A percentile compares a stretch with the other conserved stretches of the same genome.
Conservation (phyloP, 1,140 invertebrate genomes). For the Phymastichus coffea region DNA sequence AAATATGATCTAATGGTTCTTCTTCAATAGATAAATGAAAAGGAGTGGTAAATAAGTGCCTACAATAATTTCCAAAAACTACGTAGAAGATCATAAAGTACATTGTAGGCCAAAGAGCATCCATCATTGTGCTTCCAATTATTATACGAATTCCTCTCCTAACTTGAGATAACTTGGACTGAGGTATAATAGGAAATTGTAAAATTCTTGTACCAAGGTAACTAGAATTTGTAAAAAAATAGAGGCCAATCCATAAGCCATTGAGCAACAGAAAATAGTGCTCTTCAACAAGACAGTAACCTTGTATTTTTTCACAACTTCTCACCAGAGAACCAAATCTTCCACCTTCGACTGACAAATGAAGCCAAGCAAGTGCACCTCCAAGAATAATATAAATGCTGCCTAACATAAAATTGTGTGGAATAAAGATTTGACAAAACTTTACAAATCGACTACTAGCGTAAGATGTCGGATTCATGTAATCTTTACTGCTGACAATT, state of each 20-base stretch:
- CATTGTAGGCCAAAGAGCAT: constrained; percentile 62
- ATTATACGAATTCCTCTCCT: constrained; percentile 59
- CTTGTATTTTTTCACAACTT: constrained; percentile 34
- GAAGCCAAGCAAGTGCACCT: constrained; percentile 62
- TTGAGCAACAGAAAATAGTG: constrained; percentile 64
- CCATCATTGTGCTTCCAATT: constrained; percentile 59
- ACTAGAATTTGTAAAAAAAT: constrained; percentile 64
- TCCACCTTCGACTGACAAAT: constrained; percentile 61
- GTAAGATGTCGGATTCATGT: constrained; percentile 56
- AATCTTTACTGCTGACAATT: constrained; percentile 62
- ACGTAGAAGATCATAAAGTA: constrained; percentile 65
- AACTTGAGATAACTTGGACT: constrained; percentile 65
- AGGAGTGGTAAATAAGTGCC: constrained; percentile 29
- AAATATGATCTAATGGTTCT: constrained; percentile 56
- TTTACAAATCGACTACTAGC: constrained; percentile 64
- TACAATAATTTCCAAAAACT: constrained; percentile 55
- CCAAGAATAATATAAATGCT: constrained; percentile 62
- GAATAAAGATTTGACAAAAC: constrained; percentile 61
- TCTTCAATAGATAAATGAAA: constrained; percentile 47
- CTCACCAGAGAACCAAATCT: constrained; percentile 54
- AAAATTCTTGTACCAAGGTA: constrained; percentile 49
- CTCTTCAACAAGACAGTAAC: constrained; percentile 56
- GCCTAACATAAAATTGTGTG: constrained; percentile 61
- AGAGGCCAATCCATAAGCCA: constrained; percentile 69
- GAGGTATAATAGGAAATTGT: constrained; percentile 66